Evolutionary conservation across 2,797 vertebrate genomes (phyloP), one percentile per base, ranked within the genome.

Genomic region (Sebastes jordani): DNA sequence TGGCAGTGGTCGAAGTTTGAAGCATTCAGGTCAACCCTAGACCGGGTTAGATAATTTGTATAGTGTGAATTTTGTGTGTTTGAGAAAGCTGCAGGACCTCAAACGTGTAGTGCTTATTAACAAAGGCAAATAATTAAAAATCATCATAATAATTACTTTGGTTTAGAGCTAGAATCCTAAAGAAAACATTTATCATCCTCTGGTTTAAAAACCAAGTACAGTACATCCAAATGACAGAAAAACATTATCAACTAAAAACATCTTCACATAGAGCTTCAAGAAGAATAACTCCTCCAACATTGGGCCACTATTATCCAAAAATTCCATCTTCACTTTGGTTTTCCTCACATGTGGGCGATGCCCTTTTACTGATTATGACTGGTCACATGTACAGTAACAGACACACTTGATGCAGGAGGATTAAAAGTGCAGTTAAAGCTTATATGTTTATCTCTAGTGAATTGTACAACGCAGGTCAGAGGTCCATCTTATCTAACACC

Each of bases 401-500:
- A 66, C 25, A 29, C 20, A 62, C 34, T 49, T 23, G 11, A 60
- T 34, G 25, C 11, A 30, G 16, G 34, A 67, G 81, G 75, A 86
- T 89, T 88, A 72, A 67, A 76, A 69, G 8, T 46, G 30, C 32
- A 60, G 58, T 69, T 62, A 73, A 78, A 71, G 65, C 61, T 38
- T 76, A 42, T 11, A 55, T 34, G 11, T 78, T 66, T 65, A 72
- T 77, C 67, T 80, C 0, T 2, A 56, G 62, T 68, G 67, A 86
- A 79, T 52, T 71, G 60, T 36, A 27, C 10, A 56, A 63, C 7
- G 2, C 2, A 64, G 81, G 74, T 84, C 79, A 72, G 34, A 77
- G 75, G 77, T 58, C 38, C 25, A 67, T 76, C 61, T 82, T 20
- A 70, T 85, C 49, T 79, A 75, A 85, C 46, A 60, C 30, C 63